These are phyloP conservation scores for Drosophila subquinaria DNA, from an alignment of 2,888 invertebrate species.

Conservation along the genomic window DNA sequence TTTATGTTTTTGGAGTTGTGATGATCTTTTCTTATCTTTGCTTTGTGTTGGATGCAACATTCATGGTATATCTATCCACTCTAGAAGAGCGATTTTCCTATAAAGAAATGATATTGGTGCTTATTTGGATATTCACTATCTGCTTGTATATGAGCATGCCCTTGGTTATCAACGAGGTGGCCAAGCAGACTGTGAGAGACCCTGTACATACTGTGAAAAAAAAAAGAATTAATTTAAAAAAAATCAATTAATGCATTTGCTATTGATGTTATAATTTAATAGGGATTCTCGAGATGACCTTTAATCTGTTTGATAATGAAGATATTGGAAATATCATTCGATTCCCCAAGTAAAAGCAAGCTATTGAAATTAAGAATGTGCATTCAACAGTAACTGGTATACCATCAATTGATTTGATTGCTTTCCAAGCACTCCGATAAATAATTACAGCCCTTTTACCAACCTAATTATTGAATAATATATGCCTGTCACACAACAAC, in stretches of 20 bases:
- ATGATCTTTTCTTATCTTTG: constrained; percentile 27
- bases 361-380: not conserved
- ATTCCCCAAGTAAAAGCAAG: not conserved
- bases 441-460: not conserved
- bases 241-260: too few relatives aligned
- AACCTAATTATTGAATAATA: constrained; percentile 15
- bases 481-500: not conserved
- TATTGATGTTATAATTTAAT: too few relatives aligned
- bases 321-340: not conserved
- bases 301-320: not conserved
- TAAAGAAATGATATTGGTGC: not conserved
- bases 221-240: too few relatives aligned
- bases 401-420: constrained; percentile 36
- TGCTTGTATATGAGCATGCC: constrained; percentile 37
- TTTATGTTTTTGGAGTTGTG: constrained; percentile 28
- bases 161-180: constrained; percentile 30
- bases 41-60: constrained; percentile 29
- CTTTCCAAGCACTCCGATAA: not conserved
- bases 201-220: too few relatives aligned
- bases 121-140: constrained; percentile 28
- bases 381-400: not conserved
- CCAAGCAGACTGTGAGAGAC: constrained; percentile 14
- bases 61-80: constrained; percentile 20
- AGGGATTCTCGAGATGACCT: too few relatives aligned
- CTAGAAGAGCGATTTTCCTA: constrained; percentile 28